Conservation (phyloP, 1,140 invertebrate species). For the Campoletis sonorensis region DNA sequence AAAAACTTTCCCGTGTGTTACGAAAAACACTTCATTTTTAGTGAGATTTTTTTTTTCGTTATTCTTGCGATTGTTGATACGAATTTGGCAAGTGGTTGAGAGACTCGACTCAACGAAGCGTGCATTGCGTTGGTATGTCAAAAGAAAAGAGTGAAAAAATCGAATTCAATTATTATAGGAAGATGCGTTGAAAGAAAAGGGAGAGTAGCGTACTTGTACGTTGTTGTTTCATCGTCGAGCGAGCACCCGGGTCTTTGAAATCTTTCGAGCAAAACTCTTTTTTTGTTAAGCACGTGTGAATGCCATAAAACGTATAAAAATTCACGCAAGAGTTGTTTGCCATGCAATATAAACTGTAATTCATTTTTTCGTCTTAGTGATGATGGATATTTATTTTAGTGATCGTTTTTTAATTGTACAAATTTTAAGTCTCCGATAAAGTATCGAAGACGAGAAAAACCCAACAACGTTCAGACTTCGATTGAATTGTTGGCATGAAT, state of each 20-base stretch:
- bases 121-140: not conserved
- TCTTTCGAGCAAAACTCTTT: conserved; percentile 33
- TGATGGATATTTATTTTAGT: not conserved
- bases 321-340: not conserved
- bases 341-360: not conserved
- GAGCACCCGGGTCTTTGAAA: conserved; percentile 5
- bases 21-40: not conserved
- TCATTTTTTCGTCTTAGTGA: too few relatives aligned
- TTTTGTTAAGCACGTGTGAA: not conserved
- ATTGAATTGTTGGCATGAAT: conserved; percentile 13
- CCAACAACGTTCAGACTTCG: conserved; percentile 7
- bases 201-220: not conserved
- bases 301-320: not conserved
- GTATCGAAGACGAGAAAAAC: conserved; percentile 23
- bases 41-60: not conserved
- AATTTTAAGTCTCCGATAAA: not conserved
- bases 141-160: not conserved
- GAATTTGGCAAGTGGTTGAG: not conserved
- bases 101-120: not conserved
- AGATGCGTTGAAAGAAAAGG: not conserved
- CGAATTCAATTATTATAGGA: conserved; percentile 5
- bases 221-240: conserved; percentile 30
- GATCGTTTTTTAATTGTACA: not conserved
- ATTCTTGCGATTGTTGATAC: not conserved
- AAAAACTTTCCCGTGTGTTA: not conserved